Percentiles rank a stretch among this genome's conserved stretches.
These are phyloP conservation scores for Drosophila punjabiensis DNA, from an alignment of 1,140 invertebrate species.

Conservation along the genomic window DNA sequence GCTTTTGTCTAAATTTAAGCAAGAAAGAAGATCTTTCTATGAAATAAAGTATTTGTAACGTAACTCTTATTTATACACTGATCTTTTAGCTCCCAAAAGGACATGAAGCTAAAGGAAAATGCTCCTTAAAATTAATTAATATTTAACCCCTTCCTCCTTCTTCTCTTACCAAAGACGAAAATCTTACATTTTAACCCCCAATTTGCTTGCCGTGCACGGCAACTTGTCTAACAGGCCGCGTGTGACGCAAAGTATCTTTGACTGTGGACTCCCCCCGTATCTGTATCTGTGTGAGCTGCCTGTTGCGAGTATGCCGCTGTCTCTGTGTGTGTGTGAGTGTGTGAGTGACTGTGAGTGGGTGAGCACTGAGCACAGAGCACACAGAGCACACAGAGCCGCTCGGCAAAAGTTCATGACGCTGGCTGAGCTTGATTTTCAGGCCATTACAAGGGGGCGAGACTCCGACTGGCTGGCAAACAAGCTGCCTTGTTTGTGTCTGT, in stretches of 20 bases:
- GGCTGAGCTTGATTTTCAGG: slow-evolving; percentile 77
- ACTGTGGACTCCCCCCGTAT: slow-evolving; percentile 44
- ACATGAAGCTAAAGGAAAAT: not conserved
- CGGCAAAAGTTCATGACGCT: slow-evolving; percentile 77
- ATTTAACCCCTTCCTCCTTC: not conserved
- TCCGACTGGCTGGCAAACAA: slow-evolving; percentile 35
- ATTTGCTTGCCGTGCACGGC: slow-evolving; percentile 28
- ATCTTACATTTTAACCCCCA: not conserved
- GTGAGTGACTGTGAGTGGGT: slow-evolving; percentile 22
- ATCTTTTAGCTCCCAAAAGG: not conserved
- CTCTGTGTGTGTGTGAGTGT: not conserved
- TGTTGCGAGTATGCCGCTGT: slow-evolving; percentile 46
- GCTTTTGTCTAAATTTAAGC: too few species aligned
- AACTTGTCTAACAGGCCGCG: slow-evolving; percentile 61
- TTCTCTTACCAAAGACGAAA: not conserved
- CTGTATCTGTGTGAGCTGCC: slow-evolving; percentile 45
- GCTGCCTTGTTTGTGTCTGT: slow-evolving; percentile 46
- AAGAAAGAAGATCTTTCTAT: too few species aligned
- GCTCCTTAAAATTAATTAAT: not conserved
- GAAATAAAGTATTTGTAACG: not conserved
- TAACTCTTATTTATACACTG: not conserved
- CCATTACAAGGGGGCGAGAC: slow-evolving; percentile 66
- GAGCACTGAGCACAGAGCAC: slow-evolving; percentile 51
- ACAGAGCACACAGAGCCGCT: slow-evolving; percentile 45
- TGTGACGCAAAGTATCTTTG: slow-evolving; percentile 74